Conservation (phyloP, 1,140 invertebrate species). For the Eumeta japonica region DNA sequence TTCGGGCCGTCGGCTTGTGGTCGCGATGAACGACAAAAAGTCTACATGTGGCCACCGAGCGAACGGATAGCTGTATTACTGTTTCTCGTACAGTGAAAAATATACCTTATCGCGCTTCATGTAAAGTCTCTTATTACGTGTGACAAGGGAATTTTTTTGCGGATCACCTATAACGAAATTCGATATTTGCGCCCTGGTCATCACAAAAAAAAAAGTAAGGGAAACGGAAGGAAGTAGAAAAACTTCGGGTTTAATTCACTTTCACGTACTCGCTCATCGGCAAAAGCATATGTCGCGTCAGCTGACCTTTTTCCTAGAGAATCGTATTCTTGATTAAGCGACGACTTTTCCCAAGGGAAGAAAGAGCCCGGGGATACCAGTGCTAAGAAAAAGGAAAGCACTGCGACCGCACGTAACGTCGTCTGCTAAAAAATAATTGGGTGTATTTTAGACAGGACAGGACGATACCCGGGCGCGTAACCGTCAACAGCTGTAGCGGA, state of each 20-base stretch:
- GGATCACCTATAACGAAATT: slow-evolving; percentile 28
- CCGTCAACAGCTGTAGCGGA: too few relatives aligned
- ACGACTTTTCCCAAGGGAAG: too few relatives aligned
- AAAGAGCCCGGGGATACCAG: too few relatives aligned
- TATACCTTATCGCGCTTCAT: too few relatives aligned
- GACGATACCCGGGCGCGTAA: too few relatives aligned
- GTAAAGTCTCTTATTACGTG: background rate
- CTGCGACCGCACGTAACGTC: too few relatives aligned
- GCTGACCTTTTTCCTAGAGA: background rate
- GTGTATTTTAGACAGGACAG: too few relatives aligned
- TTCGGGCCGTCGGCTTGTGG: slow-evolving; percentile 20
- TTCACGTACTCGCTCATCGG: slow-evolving; percentile 24
- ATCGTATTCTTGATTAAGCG: background rate
- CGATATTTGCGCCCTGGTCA: slow-evolving; percentile 42
- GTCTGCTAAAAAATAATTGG: too few relatives aligned
- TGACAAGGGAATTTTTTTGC: background rate
- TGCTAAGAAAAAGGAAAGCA: too few relatives aligned
- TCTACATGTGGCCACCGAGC: slow-evolving; percentile 50
- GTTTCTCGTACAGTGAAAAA: background rate
- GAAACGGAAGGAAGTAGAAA: slow-evolving; percentile 54
- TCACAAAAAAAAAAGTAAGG: slow-evolving; percentile 51
- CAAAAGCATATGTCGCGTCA: background rate
- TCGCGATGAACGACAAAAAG: slow-evolving; percentile 37
- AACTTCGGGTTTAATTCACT: slow-evolving; percentile 42
- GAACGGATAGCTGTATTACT: slow-evolving; percentile 10